Evolutionary conservation across 2,113 vertebrate genomes (phyloP).

Genomic region (Theristicus caerulescens): DNA sequence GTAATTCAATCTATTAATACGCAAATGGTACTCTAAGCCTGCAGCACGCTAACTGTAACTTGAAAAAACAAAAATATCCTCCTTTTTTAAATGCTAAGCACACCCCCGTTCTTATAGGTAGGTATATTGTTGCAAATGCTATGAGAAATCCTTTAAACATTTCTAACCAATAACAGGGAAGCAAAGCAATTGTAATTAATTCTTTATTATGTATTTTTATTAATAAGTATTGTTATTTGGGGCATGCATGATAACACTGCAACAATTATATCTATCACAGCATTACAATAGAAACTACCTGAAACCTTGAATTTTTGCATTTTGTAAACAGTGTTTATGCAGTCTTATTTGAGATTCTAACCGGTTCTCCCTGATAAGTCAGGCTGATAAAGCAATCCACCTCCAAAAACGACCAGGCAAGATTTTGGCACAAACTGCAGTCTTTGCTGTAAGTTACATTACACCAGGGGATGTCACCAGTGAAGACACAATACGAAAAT

Average conservation of each 20-base stretch:
- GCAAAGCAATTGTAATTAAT: slow-evolving; percentile 13
- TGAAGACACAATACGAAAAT: background rate
- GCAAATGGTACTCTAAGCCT: background rate
- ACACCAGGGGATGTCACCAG: background rate
- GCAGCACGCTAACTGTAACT: background rate
- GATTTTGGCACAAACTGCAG: slow-evolving; percentile 27
- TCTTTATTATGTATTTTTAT: slow-evolving; percentile 60
- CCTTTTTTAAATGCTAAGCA: background rate
- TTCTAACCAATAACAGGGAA: slow-evolving; percentile 40
- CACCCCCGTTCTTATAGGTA: background rate
- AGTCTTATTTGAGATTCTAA: background rate
- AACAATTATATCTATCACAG: slow-evolving; percentile 54
- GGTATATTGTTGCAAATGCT: background rate
- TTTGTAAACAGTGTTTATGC: background rate
- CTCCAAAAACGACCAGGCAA: background rate
- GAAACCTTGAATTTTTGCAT: slow-evolving; percentile 25
- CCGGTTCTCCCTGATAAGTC: background rate
- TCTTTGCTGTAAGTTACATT: background rate
- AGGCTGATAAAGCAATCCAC: background rate
- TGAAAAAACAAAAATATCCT: background rate
- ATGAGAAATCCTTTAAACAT: background rate
- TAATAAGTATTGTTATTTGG: slow-evolving; percentile 35
- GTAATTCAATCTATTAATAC: background rate
- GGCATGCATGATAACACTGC: slow-evolving; percentile 67
- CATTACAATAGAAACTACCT: slow-evolving; percentile 42